Percentiles rank a stretch among this genome's conserved stretches.
Conservation (phyloP, 1,140 invertebrate species). For the Plutomurus gul region DNA sequence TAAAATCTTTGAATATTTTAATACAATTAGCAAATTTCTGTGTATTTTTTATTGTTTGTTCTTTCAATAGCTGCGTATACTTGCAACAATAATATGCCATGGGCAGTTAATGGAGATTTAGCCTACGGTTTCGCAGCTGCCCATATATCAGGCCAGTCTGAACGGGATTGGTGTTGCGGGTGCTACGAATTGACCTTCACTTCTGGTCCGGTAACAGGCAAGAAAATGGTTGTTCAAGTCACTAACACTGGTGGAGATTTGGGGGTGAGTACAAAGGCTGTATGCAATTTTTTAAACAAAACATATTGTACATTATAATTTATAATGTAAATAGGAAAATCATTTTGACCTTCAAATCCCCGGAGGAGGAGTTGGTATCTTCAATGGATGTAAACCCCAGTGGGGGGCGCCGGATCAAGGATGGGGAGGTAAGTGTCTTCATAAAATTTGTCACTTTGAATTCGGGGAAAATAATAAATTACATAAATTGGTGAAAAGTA, state of each 20-base stretch:
- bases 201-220: constrained; percentile 35
- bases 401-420: constrained; percentile 40
- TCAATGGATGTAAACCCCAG: constrained; percentile 42
- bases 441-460: background rate
- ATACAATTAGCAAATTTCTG: too few relatives aligned
- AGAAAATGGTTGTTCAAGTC: constrained; percentile 45
- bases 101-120: constrained; percentile 18
- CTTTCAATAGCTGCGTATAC: constrained; percentile 19
- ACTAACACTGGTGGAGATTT: constrained; percentile 45
- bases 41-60: background rate
- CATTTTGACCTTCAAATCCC: constrained; percentile 48
- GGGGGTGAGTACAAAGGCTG: background rate
- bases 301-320: background rate
- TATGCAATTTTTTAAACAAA: background rate
- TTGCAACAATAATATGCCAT: constrained; percentile 34
- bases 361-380: constrained; percentile 42
- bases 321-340: constrained; percentile 30
- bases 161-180: constrained; percentile 37
- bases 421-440: constrained; percentile 11
- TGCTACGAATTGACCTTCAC: constrained; percentile 44
- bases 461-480: background rate
- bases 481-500: too few relatives aligned
- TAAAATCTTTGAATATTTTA: too few relatives aligned
- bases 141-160: constrained; percentile 8
- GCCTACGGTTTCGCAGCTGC: constrained; percentile 43